Evolutionary conservation across 2,888 invertebrate genomes (phyloP).

Genomic region (Eubasilissa splendida): DNA sequence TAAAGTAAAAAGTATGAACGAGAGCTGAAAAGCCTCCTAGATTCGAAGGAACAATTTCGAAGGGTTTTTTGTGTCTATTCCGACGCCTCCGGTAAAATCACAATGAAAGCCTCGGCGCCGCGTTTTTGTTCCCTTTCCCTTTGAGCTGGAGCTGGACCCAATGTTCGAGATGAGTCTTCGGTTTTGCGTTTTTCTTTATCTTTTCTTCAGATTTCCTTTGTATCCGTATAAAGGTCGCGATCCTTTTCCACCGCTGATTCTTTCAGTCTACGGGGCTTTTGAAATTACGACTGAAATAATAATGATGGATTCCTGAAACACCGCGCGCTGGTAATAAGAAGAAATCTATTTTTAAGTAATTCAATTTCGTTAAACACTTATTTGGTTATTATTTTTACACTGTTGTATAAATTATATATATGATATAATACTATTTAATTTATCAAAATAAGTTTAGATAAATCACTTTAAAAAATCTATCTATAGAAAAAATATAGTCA

Average conservation of each 20-base stretch:
- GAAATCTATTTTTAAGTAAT: too few relatives aligned
- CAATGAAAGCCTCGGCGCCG: conserved; percentile 2
- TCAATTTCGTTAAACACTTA: too few relatives aligned
- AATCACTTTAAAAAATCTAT: too few relatives aligned
- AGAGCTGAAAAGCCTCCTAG: too few relatives aligned
- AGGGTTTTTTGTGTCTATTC: neutral
- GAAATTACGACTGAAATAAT: conserved; percentile 15
- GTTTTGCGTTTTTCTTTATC: conserved; percentile 27
- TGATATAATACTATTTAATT: too few relatives aligned
- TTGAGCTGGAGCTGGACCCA: neutral
- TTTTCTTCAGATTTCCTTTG: conserved; percentile 18
- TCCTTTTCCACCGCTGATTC: conserved; percentile 18
- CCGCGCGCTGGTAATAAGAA: neutral
- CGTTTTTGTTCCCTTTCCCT: conserved; percentile 14
- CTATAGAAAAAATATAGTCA: too few relatives aligned
- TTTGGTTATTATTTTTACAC: too few relatives aligned
- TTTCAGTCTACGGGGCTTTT: conserved; percentile 12
- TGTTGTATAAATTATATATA: too few relatives aligned
- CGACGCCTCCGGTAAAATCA: conserved; percentile 3
- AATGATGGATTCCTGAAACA: neutral
- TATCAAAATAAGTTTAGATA: too few relatives aligned
- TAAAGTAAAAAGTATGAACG: too few relatives aligned
- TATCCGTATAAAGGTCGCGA: conserved; percentile 24
- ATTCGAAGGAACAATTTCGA: neutral
- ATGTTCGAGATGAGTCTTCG: conserved; percentile 12